Evolutionary conservation across 2,797 vertebrate species (phyloP).

Genomic region (Xyrichtys novacula): DNA sequence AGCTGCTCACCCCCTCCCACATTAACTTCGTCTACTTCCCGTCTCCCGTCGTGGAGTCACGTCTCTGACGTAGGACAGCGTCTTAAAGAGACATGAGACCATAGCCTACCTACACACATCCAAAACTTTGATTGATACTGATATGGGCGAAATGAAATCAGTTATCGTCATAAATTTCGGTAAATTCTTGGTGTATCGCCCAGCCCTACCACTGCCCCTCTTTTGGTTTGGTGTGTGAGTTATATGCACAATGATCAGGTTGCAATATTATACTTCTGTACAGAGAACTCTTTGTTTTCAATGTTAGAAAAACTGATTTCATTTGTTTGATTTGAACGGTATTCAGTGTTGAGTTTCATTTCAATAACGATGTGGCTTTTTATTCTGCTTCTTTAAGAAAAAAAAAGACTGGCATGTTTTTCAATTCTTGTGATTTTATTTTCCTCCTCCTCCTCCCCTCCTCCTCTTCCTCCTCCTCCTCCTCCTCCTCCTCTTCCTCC

Average conservation of each 20-base stretch:
- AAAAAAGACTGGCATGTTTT: slow-evolving; percentile 79
- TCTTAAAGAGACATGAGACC: no score
- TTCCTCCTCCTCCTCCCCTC: not conserved
- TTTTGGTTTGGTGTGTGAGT: slow-evolving; percentile 79
- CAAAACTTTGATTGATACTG: no score
- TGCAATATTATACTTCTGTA: slow-evolving; percentile 87
- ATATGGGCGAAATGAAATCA: no score
- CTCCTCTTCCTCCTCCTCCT: not conserved
- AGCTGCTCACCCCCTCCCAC: no score
- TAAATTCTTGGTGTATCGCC: no score
- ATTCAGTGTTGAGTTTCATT: slow-evolving; percentile 79
- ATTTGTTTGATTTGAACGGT: slow-evolving; percentile 80
- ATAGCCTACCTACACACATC: no score
- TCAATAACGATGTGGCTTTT: slow-evolving; percentile 75
- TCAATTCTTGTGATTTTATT: slow-evolving; percentile 71
- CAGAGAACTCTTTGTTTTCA: slow-evolving; percentile 79
- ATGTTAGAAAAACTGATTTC: slow-evolving; percentile 76
- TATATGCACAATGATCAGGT: slow-evolving; percentile 89
- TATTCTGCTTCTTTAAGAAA: slow-evolving; percentile 73
- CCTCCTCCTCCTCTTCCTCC: not conserved
- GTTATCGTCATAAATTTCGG: no score
- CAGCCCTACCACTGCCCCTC: slow-evolving; percentile 74
- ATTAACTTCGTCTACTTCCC: no score
- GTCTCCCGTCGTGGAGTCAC: no score
- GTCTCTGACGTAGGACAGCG: no score